phyloP scores from a whole-genome alignment of 2,888 invertebrate species.

The Acanthosepion esculentum region DNA sequence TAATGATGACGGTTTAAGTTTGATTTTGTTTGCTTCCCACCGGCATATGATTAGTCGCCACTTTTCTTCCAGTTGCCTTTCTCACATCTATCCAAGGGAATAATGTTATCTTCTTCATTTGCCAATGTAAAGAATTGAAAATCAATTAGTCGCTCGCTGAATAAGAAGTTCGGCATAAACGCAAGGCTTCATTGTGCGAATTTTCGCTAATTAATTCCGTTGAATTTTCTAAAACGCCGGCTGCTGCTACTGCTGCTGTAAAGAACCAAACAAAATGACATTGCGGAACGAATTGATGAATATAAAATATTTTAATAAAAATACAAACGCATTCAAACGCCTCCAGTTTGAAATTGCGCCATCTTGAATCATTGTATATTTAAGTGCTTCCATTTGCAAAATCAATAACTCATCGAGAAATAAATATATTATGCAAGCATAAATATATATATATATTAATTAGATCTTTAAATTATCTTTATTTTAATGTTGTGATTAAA shows the following conservation, averaged over 20 bases:
- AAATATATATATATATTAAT: background rate
- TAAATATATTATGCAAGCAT: background rate
- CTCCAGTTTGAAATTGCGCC: slow-evolving; percentile 5
- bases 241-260: background rate
- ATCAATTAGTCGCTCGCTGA: background rate
- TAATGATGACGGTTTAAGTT: background rate
- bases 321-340: background rate
- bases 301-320: background rate
- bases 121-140: background rate
- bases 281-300: background rate
- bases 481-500: background rate
- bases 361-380: background rate
- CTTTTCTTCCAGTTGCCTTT: background rate
- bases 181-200: background rate
- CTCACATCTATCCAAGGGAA: background rate
- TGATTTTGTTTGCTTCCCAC: background rate
- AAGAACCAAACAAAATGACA: background rate
- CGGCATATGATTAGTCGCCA: background rate
- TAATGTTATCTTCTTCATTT: background rate
- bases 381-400: slow-evolving; percentile 23
- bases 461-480: background rate
- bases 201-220: slow-evolving; percentile 22
- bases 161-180: background rate
- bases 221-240: background rate
- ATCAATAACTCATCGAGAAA: slow-evolving; percentile 33